Evolutionary conservation across 1,140 invertebrate species (phyloP).

Genomic region (Helicoverpa zea): DNA sequence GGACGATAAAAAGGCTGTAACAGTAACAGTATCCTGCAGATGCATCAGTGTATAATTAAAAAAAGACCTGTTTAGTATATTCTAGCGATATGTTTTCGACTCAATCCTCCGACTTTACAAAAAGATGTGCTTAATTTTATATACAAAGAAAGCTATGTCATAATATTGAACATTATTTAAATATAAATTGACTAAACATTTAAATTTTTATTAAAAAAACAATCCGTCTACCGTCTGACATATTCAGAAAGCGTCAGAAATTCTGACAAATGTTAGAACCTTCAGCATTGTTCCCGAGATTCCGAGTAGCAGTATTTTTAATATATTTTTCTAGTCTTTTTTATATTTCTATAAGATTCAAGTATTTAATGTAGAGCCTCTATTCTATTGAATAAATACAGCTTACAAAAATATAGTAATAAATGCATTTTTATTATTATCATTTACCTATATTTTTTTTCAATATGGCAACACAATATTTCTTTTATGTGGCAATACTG

Average conservation of each 20-base stretch:
- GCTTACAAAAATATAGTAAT: constrained; percentile 65
- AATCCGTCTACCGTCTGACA: neutral
- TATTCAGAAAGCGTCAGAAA: neutral
- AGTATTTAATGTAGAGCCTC: neutral
- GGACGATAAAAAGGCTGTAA: no score
- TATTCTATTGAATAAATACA: constrained; percentile 52
- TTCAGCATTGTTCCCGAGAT: constrained; percentile 10
- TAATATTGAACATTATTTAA: neutral
- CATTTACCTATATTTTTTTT: constrained; percentile 44
- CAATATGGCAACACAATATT: constrained; percentile 59
- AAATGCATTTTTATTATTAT: constrained; percentile 62
- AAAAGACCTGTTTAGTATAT: neutral
- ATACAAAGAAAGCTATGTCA: constrained; percentile 22
- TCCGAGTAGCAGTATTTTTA: neutral
- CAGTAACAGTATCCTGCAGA: no score
- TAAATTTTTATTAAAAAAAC: neutral
- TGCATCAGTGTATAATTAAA: no score
- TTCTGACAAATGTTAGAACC: neutral
- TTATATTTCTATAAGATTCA: constrained; percentile 13
- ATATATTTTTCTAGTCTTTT: neutral
- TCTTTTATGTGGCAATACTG: constrained; percentile 15
- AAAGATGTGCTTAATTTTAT: constrained; percentile 21
- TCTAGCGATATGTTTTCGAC: constrained; percentile 9
- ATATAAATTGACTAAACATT: constrained; percentile 7
- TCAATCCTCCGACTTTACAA: constrained; percentile 3